Evolutionary conservation across 2,113 vertebrate genomes (phyloP).

Genomic region (Nothocercus julius): DNA sequence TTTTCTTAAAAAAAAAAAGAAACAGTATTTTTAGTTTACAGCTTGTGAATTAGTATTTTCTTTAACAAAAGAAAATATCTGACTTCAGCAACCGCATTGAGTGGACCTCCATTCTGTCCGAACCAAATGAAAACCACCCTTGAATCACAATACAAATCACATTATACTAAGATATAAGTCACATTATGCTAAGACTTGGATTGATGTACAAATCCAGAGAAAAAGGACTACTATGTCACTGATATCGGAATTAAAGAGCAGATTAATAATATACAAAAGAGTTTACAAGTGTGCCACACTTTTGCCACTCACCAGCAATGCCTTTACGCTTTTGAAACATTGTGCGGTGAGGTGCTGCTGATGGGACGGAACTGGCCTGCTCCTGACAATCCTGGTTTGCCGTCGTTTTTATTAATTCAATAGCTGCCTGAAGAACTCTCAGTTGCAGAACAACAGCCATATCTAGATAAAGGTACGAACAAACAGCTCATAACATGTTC

Average conservation of each 20-base stretch:
- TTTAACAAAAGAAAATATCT: background rate
- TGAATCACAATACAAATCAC: background rate
- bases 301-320: conserved; percentile 84
- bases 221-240: background rate
- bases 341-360: conserved; percentile 74
- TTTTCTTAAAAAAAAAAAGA: too few species aligned
- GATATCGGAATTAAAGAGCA: background rate
- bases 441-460: conserved; percentile 93
- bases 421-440: conserved; percentile 90
- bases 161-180: too few species aligned
- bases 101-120: background rate
- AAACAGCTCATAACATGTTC: background rate
- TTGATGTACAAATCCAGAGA: background rate
- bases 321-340: conserved; percentile 90
- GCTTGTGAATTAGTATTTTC: background rate
- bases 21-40: background rate
- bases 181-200: background rate
- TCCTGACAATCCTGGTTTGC: conserved; percentile 87
- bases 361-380: conserved; percentile 69
- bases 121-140: background rate
- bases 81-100: background rate
- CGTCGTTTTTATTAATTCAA: conserved; percentile 93
- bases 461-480: conserved; percentile 74
- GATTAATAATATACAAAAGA: background rate
- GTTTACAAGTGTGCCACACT: background rate